A percentile compares a stretch with the other conserved stretches of the same genome.
phyloP scores from a whole-genome alignment of 2,888 invertebrate species.

The Drosophila helvetica region DNA sequence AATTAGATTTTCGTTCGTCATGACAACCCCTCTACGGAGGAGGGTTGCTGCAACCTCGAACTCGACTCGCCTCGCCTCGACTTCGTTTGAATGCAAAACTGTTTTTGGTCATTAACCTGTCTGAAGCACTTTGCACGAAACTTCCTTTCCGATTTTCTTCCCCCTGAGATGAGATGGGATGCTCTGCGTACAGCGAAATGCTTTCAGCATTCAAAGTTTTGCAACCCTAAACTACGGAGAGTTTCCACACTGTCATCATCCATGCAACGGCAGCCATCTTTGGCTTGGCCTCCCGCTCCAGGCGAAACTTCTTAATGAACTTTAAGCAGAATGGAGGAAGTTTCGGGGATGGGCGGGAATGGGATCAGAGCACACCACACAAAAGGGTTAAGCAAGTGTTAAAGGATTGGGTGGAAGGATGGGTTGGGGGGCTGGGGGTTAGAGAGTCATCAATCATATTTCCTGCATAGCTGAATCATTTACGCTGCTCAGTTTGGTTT shows the following conservation, averaged over 20 bases:
- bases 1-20: conserved; percentile 78
- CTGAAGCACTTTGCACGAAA: conserved; percentile 72
- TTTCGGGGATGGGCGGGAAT: not conserved
- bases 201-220: conserved; percentile 61
- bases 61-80: too few relatives aligned
- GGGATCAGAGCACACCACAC: conserved; percentile 22
- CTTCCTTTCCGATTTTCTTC: conserved; percentile 35
- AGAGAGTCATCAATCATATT: conserved; percentile 72
- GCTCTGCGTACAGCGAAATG: conserved; percentile 59
- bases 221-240: conserved; percentile 59
- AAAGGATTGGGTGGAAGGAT: conserved; percentile 33
- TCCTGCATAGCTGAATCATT: conserved; percentile 52
- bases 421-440: not conserved
- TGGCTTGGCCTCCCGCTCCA: conserved; percentile 9
- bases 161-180: not conserved
- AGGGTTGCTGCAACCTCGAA: conserved; percentile 41
- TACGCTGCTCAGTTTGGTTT: conserved; percentile 31
- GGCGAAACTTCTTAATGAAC: conserved; percentile 73
- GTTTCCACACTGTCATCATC: conserved; percentile 62
- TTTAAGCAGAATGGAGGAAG: conserved; percentile 43
- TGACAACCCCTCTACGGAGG: conserved; percentile 64
- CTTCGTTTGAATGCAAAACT: conserved; percentile 77
- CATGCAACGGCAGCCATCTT: conserved; percentile 54
- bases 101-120: conserved; percentile 79
- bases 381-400: conserved; percentile 78